Percentiles rank a stretch among this genome's conserved stretches.
These are phyloP conservation scores for Belonocnema kinseyi DNA, from an alignment of 1,140 invertebrate genomes.

Conservation along the genomic window DNA sequence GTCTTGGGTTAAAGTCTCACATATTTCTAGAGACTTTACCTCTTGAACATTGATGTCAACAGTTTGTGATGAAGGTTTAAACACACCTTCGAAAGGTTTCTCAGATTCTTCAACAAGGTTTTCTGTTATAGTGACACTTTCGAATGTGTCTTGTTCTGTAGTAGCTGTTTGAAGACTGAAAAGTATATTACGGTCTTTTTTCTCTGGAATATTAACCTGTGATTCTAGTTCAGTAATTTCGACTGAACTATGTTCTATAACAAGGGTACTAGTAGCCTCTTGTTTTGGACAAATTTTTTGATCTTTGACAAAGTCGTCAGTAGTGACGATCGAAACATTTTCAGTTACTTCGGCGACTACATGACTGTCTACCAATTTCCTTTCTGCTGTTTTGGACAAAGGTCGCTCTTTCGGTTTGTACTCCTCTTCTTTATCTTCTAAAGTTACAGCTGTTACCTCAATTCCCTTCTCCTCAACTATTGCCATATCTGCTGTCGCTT, in stretches of 20 bases:
- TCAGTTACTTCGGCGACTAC: constrained; percentile 66
- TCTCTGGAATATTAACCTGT: constrained; percentile 62
- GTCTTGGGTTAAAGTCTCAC: constrained; percentile 70
- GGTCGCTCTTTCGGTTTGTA: constrained; percentile 63
- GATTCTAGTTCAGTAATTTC: constrained; percentile 66
- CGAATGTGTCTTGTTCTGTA: constrained; percentile 65
- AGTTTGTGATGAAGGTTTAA: constrained; percentile 62
- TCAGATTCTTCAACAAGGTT: constrained; percentile 68
- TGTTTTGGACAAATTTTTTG: constrained; percentile 53
- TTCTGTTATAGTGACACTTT: constrained; percentile 69
- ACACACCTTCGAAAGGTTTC: constrained; percentile 59
- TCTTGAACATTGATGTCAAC: constrained; percentile 68
- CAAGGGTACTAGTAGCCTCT: constrained; percentile 60
- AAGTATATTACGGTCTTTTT: constrained; percentile 49
- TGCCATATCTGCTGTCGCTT: constrained; percentile 63
- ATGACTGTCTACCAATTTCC: constrained; percentile 58
- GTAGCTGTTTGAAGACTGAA: constrained; percentile 56
- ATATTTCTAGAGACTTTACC: constrained; percentile 69
- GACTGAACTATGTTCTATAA: constrained; percentile 61
- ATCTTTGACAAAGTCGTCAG: constrained; percentile 51
- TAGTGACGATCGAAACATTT: constrained; percentile 57
- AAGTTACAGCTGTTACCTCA: constrained; percentile 63
- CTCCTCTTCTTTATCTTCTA: constrained; percentile 75
- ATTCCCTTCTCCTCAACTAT: constrained; percentile 65
- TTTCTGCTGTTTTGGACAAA: constrained; percentile 61